Evolutionary conservation across 2,797 vertebrate genomes (phyloP).

Genomic region (Scolopax bukidnonensis): DNA sequence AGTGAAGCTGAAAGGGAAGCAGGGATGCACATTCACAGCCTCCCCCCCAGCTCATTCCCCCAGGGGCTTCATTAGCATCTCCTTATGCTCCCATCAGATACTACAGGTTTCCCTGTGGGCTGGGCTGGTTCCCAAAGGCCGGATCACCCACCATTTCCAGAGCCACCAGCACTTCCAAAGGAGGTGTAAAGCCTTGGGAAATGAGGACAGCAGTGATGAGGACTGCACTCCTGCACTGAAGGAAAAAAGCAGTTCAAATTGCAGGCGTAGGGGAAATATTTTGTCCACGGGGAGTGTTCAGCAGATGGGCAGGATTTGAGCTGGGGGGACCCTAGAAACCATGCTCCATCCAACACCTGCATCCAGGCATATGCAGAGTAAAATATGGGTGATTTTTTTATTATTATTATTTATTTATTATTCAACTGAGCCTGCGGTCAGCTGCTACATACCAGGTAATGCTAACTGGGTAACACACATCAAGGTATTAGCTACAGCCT

Average conservation of each 20-base stretch:
- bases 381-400: neutral
- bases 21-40: neutral
- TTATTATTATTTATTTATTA: neutral
- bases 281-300: no score
- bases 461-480: neutral
- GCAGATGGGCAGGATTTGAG: no score
- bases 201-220: neutral
- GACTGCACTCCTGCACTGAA: neutral
- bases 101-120: neutral
- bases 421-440: neutral
- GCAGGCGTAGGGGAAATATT: neutral
- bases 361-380: neutral
- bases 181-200: neutral
- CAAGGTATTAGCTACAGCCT: no score
- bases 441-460: neutral
- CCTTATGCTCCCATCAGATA: neutral
- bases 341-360: neutral
- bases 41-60: neutral
- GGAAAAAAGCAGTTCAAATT: neutral
- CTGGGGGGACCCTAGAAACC: neutral
- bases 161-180: neutral
- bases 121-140: neutral
- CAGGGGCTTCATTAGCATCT: neutral
- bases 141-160: neutral
- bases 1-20: neutral